Base-by-base conservation (phyloP, 2,113 vertebrate genomes). In the Bambusicola thoracicus region DNA sequence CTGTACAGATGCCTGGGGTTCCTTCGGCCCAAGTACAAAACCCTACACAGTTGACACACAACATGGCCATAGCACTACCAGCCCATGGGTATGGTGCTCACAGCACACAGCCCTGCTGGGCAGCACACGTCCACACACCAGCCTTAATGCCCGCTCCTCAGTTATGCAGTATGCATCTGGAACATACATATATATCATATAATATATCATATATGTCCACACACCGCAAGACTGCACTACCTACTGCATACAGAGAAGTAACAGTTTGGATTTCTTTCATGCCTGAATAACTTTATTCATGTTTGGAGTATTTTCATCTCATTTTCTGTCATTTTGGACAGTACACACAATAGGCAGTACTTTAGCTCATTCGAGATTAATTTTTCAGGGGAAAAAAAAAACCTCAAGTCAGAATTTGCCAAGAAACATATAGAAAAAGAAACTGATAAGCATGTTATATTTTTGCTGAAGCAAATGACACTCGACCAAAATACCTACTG, bases 71-170 rank as follows among this genome's bases (percentile, higher is more conserved):
- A 91, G 77, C 17, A 1, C 38, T 34, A 77, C 69, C 38, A 34
- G 38, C 44, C 76, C 44, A 8, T 65, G 63, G n/a, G 13, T 43
- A 44, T 56, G 51, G 61, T 6, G 24, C 51, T 87, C 6, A 3
- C 8, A 9, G 5, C 34, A 25, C 22, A 46, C 25, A 84, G 6
- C 59, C 20, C 79, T 46, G 27, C 16, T 22, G 79, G 66, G 75
- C n/a, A 89, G 75, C 0, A 0, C 24, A 7, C 14, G 48, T 13
- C 38, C 46, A 13, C 20, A 38, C 4, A 13, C 16, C 14, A 3
- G 14, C 10, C 36, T 53, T 2, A 51, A 20, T 20, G 18, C 5
- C 22, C 79, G 44, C 81, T 6, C 9, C 30, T 44, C 67, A 72
- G 38, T 38, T 24, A 19, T 5, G 14, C 1, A 59, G 19, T 7